These are phyloP conservation scores for Electrona antarctica DNA, from an alignment of 2,113 vertebrate genomes.

Conservation along the genomic window DNA sequence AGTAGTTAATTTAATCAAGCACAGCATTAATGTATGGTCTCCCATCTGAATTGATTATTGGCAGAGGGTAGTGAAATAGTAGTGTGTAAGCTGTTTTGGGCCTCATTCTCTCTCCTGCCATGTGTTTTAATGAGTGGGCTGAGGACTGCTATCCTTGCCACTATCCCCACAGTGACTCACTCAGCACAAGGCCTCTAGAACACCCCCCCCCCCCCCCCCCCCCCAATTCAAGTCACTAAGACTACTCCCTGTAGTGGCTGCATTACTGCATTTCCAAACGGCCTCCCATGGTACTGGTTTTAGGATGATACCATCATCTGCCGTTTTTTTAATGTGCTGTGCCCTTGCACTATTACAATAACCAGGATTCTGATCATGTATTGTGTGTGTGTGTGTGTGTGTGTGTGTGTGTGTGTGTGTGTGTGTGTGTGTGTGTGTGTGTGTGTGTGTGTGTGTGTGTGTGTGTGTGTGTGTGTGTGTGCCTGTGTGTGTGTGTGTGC, in stretches of 20 bases:
- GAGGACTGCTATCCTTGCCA: conserved; percentile 48
- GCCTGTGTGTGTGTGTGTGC: not conserved
- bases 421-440: not conserved
- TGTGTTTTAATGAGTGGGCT: conserved; percentile 57
- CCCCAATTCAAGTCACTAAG: conserved; percentile 58
- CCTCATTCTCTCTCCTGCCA: conserved; percentile 42
- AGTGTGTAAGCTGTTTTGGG: conserved; percentile 58
- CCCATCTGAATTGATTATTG: conserved; percentile 62
- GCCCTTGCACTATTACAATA: too few species aligned
- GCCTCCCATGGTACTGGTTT: conserved; percentile 37
- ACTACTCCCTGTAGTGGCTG: conserved; percentile 43
- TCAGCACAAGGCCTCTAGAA: conserved; percentile 61
- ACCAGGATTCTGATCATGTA: not conserved
- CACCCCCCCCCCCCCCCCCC: conserved; percentile 11
- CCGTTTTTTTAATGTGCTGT: conserved; percentile 33
- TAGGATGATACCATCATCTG: conserved; percentile 32
- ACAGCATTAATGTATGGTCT: conserved; percentile 42
- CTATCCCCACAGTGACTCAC: conserved; percentile 61
- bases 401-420: not conserved
- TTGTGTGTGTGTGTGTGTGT: conserved; percentile 11
- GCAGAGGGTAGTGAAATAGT: conserved; percentile 49
- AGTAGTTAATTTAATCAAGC: conserved; percentile 54
- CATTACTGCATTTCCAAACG: conserved; percentile 50
- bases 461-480: conserved; percentile 31
- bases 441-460: not conserved